These are phyloP conservation scores for Eclectus roratus DNA, from an alignment of 2,113 vertebrate genomes.

Conservation along the genomic window DNA sequence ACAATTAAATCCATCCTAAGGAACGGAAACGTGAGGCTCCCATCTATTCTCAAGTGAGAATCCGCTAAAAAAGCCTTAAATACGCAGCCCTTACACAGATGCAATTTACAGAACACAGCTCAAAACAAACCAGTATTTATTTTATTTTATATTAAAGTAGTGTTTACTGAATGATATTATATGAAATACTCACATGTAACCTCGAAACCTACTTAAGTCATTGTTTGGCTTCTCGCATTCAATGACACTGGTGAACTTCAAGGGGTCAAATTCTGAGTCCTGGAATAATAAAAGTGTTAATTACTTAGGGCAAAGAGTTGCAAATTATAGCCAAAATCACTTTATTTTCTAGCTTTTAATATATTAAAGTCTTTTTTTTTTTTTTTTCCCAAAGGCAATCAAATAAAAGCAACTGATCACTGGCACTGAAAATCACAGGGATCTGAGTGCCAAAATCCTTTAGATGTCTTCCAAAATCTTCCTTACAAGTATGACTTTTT, in stretches of 20 bases:
- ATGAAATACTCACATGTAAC: constrained; percentile 91
- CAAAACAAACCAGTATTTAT: neutral
- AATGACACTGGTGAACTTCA: constrained; percentile 91
- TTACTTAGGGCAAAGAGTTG: neutral
- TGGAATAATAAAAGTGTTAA: constrained; percentile 67
- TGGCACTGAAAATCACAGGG: neutral
- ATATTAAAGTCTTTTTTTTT: neutral
- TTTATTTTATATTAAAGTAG: neutral
- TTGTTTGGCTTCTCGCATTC: constrained; percentile 99
- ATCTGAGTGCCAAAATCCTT: neutral
- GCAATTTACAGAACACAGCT: neutral
- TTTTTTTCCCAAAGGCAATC: neutral
- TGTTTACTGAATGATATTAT: neutral
- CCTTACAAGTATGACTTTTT: neutral
- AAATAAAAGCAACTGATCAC: neutral
- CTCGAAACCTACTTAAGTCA: constrained; percentile 91
- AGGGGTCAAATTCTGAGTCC: constrained; percentile 93
- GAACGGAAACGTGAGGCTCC: neutral
- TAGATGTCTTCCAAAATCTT: neutral
- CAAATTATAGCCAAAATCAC: neutral
- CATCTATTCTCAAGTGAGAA: neutral
- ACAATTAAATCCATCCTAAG: neutral
- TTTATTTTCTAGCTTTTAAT: neutral
- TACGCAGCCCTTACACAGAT: neutral
- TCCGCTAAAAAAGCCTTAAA: neutral